Conservation (phyloP, 2,888 invertebrate genomes). For the Erebia ligea region DNA sequence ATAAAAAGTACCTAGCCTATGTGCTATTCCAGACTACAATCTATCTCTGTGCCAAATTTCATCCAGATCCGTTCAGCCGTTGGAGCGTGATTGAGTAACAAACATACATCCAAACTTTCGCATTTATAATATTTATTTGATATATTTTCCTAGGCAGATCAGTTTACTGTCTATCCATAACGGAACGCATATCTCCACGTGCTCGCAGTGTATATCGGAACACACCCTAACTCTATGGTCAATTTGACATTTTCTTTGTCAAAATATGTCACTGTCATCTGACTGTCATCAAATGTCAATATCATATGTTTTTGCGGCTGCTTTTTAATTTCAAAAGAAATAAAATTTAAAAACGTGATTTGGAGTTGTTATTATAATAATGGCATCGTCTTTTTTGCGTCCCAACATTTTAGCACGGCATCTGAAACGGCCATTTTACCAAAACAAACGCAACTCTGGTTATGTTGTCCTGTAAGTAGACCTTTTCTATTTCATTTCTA, state of each 20-base stretch:
- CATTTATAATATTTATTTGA: too few species aligned
- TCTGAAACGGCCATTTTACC: conserved; percentile 69
- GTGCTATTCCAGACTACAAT: too few species aligned
- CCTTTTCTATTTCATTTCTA: neutral
- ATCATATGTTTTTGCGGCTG: conserved; percentile 42
- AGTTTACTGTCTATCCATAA: too few species aligned
- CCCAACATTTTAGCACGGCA: conserved; percentile 65
- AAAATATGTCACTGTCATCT: conserved; percentile 1
- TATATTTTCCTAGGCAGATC: too few species aligned
- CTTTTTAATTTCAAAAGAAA: conserved; percentile 30
- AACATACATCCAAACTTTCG: too few species aligned
- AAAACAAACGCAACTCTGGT: conserved; percentile 84
- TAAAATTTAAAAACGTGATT: conserved; percentile 29
- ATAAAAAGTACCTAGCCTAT: too few species aligned
- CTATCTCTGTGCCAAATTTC: too few species aligned
- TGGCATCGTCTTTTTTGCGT: conserved; percentile 76
- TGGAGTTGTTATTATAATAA: conserved; percentile 44
- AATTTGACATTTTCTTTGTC: neutral
- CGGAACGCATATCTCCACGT: too few species aligned
- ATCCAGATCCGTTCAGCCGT: too few species aligned
- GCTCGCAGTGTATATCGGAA: too few species aligned
- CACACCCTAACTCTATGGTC: neutral
- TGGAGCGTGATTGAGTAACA: too few species aligned
- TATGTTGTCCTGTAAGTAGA: conserved; percentile 88
- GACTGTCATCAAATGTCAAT: conserved; percentile 40